Conservation (phyloP, 30 jellyfish, hydroid and myxozoan genomes). For the Pseudorhiza aurosa region DNA sequence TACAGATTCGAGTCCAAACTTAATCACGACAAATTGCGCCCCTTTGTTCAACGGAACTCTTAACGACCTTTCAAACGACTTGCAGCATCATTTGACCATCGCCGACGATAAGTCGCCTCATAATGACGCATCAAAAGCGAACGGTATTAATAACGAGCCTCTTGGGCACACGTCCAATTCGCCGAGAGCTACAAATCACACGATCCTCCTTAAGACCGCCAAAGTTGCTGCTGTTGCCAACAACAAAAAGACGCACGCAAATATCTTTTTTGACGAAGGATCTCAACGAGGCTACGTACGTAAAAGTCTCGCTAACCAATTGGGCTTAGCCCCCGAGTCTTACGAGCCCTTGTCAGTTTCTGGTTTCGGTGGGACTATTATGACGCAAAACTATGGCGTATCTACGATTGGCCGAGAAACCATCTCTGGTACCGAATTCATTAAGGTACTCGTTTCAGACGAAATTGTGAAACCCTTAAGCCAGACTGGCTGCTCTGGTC, state of each 20-base stretch:
- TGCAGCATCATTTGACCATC: neutral
- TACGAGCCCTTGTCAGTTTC: constrained; percentile 36
- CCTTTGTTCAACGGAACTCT: neutral
- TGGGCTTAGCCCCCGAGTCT: constrained; percentile 17
- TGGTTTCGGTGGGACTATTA: constrained; percentile 35
- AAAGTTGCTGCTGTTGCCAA: neutral
- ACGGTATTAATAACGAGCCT: constrained; percentile 1
- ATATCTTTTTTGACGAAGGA: constrained; percentile 1
- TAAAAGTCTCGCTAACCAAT: constrained; percentile 5
- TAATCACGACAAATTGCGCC: constrained; percentile 2
- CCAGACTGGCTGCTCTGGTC: neutral
- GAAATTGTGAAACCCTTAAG: constrained; percentile 29
- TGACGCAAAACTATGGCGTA: constrained; percentile 21
- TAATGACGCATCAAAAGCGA: neutral
- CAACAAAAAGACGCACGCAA: neutral
- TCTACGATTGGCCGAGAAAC: constrained; percentile 35
- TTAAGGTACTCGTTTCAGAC: constrained; percentile 18
- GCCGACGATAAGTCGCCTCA: neutral
- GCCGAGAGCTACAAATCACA: no score
- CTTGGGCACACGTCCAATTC: constrained; percentile 5
- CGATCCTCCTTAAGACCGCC: constrained; percentile 3
- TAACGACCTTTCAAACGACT: neutral
- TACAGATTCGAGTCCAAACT: neutral
- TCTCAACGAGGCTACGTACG: constrained; percentile 27
- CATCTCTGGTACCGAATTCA: constrained; percentile 16